phyloP scores from a whole-genome alignment of 2,113 vertebrate genomes.

The Tursiops truncatus region DNA sequence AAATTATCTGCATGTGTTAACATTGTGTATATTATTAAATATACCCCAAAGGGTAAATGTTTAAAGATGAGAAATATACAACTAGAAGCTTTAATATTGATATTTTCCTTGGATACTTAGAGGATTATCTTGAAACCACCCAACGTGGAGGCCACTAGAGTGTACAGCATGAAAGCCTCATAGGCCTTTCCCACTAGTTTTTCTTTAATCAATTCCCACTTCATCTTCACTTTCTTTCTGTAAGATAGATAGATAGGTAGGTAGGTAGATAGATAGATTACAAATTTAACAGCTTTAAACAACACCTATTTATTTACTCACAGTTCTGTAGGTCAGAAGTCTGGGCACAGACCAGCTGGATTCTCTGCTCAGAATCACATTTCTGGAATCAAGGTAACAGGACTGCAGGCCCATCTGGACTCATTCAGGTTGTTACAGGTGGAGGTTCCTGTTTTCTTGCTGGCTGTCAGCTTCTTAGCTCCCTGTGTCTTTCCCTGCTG shows the following conservation, averaged over 20 bases:
- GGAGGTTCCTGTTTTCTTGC: not conserved
- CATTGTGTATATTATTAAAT: not conserved
- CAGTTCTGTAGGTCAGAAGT: not conserved
- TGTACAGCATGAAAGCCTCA: not conserved
- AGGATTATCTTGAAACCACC: constrained; percentile 1
- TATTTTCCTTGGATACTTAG: not conserved
- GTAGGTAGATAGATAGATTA: not conserved
- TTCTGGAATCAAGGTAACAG: not conserved
- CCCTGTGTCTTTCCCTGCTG: not conserved
- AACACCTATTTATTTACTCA: not conserved
- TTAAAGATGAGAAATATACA: constrained; percentile 1
- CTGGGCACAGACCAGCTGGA: not conserved
- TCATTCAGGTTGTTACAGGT: not conserved
- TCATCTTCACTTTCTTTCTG: not conserved
- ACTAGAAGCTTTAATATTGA: not conserved
- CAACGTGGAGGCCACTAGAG: not conserved
- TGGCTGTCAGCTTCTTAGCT: not conserved
- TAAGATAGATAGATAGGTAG: no score
- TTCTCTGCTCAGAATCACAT: not conserved
- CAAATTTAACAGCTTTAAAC: not conserved
- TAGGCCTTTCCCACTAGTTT: not conserved
- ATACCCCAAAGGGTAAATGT: not conserved
- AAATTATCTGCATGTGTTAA: not conserved
- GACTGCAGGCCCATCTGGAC: not conserved
- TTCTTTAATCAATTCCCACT: not conserved